Evolutionary conservation across 2,797 vertebrate genomes (phyloP).

Genomic region (Propithecus deckenii): DNA sequence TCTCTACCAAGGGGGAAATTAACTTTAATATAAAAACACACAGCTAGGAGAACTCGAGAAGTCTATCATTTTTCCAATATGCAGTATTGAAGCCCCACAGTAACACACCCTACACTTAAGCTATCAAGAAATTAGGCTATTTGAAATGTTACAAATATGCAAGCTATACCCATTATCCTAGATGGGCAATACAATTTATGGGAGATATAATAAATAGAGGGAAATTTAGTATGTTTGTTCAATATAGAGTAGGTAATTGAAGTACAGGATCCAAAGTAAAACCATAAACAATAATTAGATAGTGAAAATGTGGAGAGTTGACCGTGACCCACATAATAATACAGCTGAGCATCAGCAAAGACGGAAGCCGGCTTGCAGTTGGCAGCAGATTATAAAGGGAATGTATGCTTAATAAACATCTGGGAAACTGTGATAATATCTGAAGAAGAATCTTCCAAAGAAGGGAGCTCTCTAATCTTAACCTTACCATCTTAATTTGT

Average conservation of each 20-base stretch:
- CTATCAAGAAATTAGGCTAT: slow-evolving; percentile 77
- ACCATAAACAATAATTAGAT: slow-evolving; percentile 81
- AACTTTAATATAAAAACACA: slow-evolving; percentile 67
- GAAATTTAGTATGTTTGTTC: slow-evolving; percentile 78
- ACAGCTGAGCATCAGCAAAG: slow-evolving; percentile 76
- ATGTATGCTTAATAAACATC: slow-evolving; percentile 79
- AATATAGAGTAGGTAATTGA: slow-evolving; percentile 77
- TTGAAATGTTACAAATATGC: slow-evolving; percentile 73
- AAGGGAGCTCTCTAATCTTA: slow-evolving; percentile 52
- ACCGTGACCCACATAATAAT: slow-evolving; percentile 78
- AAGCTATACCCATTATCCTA: slow-evolving; percentile 70
- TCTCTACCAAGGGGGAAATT: slow-evolving; percentile 54
- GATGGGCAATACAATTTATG: slow-evolving; percentile 76
- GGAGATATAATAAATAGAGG: slow-evolving; percentile 76
- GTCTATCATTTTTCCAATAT: slow-evolving; percentile 70
- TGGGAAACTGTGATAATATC: slow-evolving; percentile 72
- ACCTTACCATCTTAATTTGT: slow-evolving; percentile 67
- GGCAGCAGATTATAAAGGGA: slow-evolving; percentile 72
- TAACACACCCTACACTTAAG: slow-evolving; percentile 68
- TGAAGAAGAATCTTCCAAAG: slow-evolving; percentile 54
- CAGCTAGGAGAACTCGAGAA: slow-evolving; percentile 33
- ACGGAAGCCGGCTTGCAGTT: slow-evolving; percentile 59
- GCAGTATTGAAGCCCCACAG: slow-evolving; percentile 49
- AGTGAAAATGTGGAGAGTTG: slow-evolving; percentile 73
- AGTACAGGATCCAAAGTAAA: slow-evolving; percentile 76